Evolutionary conservation across 2,113 vertebrate species (phyloP), one percentile per base, ranked within the genome.

Genomic region (Gambusia affinis): DNA sequence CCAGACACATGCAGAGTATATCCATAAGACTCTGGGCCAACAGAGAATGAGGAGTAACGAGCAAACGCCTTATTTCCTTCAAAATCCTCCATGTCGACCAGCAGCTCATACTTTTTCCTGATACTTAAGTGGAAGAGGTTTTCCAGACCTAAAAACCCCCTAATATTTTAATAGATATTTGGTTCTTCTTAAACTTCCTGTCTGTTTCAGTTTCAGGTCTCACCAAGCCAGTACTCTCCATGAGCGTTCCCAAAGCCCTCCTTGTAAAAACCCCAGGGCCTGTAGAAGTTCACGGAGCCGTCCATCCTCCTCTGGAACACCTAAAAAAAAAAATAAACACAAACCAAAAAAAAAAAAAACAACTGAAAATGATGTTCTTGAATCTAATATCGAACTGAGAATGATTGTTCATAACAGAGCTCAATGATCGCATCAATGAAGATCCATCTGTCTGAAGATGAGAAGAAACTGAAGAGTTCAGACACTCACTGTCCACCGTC

Each of bases 221-320:
- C 44, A 85, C 83, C 74, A 27, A 85, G 82, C 78, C 83, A 85
- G 75, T 82, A 70, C 68, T 85, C 83, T 63, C 83, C 79, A 35
- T 37, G 27, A 57, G 83, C 64, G 4, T 2, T 30, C 19, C 83
- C 83, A 12, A 85, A 85, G 37, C 75, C 83, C 1, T 0, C 5
- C 79, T 63, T 75, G 72, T 82, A 85, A 0, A 66, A 15, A 11
- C 54, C 14, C 73, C 70, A 80, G 19, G 61, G 37, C 27, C 77
- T 66, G 77, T 81, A 80, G 78, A 81, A 85, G 78, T 85, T 84
- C 54, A 84, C 12, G 0, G 82, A 8, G 31, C 82, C 78, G 0
- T 84, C 78, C 61, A 80, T 73, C 82, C 82, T 73, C 54, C 73
- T 80, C 73, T 84, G 82, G 66, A 84, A 47, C 14, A 62, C 70